Base-by-base conservation (phyloP, 2,797 vertebrate species). In the Tachyglossus aculeatus region DNA sequence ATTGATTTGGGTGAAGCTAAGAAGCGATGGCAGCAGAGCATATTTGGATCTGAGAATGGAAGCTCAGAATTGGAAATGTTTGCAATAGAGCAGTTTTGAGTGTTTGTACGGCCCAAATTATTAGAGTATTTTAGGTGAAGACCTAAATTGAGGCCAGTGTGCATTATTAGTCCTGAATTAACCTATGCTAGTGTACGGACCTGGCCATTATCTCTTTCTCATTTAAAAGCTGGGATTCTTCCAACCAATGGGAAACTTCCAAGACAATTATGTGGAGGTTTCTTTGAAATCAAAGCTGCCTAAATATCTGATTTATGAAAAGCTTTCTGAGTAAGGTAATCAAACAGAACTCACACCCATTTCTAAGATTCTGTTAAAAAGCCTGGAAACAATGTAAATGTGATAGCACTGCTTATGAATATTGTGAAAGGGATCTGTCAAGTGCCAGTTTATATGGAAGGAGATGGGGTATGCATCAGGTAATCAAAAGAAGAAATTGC, bases 401-500 rank as follows among this genome's bases (percentile, higher is more conserved):
- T 60, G 51, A 38, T 19, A 11, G 21, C 5, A 1, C 45, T 48
- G 39, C 9, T 63, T 67, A 5, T 12, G 51, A 62, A 70, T 61
- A 55, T 68, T 78, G 56, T 57, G 68, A 66, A 85, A 55, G 21
- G 4, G 24, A 64, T 56, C 54, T 56, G 33, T 76, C 63, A 68
- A 62, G 52, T 83, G 68, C 36, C 59, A 63, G 64, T 68, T 79
- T 83, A 80, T 60, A 68, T 32, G 31, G 64, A 54, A 41, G 40
- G 57, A 0, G 19, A 53, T 66, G 52, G 52, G 12, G 1, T 78
- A 61, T 56, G 64, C 12, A 83, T 61, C 22, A 37, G 80, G 48
- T 63, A 85, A 85, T 75, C 74, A 78, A 79, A 83, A 34, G 31
- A 73, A 63, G 74, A 82, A 77, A 78, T 80, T 70, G 29, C 14